phyloP scores from a whole-genome alignment of 2,113 vertebrate species.

The Corythornis cristatus region DNA sequence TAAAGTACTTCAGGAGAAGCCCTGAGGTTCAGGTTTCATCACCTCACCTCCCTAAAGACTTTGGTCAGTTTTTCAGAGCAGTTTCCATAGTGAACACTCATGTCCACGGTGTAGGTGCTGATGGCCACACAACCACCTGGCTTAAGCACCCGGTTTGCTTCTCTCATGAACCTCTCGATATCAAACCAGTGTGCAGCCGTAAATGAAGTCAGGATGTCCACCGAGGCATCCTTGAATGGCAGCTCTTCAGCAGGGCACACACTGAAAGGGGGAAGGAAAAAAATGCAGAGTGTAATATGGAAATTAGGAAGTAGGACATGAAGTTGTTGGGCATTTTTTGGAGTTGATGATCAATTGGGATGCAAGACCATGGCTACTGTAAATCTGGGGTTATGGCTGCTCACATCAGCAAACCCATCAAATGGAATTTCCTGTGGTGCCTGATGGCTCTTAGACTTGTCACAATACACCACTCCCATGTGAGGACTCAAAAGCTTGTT shows the following conservation, averaged over 20 bases:
- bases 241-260: conserved; percentile 79
- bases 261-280: background rate
- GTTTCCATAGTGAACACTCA: conserved; percentile 70
- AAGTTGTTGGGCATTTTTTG: accelerated
- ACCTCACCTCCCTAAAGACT: conserved; percentile 78
- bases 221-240: conserved; percentile 72
- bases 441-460: background rate
- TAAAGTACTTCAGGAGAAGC: background rate
- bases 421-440: background rate
- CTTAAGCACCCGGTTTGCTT: conserved; percentile 76
- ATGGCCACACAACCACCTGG: conserved; percentile 79
- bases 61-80: conserved; percentile 70
- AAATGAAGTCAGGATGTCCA: conserved; percentile 80
- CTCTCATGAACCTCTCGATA: conserved; percentile 68
- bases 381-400: background rate
- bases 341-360: background rate
- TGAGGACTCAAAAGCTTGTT: background rate
- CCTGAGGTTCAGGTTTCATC: accelerated
- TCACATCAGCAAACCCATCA: background rate
- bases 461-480: background rate
- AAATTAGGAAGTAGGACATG: accelerated
- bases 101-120: conserved; percentile 75
- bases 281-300: accelerated
- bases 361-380: accelerated
- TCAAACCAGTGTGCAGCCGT: conserved; percentile 86